Percentiles rank a stretch among this genome's conserved stretches.
Conservation (phyloP, 1,140 invertebrate species). For the Bombyx mori region ASM3026992v2 NC_085118.1:9291001-9291500, state of each 20-base stretch:
- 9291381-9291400: conserved; percentile 2
- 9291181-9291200: too few species aligned
- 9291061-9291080: too few species aligned
- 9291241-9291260: neutral
- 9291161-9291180: too few species aligned
- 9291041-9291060: too few species aligned
- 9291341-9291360: conserved; percentile 3
- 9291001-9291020: too few species aligned
- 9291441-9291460: neutral
- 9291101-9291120: too few species aligned
- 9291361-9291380: conserved; percentile 1
- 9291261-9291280: neutral
- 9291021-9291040: too few species aligned
- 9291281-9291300: conserved; percentile 6
- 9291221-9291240: neutral
- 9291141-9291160: too few species aligned
- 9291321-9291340: neutral
- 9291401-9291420: conserved; percentile 3
- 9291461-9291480: too few species aligned
- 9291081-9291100: too few species aligned
- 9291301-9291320: conserved; percentile 7
- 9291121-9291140: too few species aligned
- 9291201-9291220: neutral
- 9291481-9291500: too few species aligned
- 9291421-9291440: neutral